Evolutionary conservation across 2,888 invertebrate species (phyloP), one percentile per base, ranked within the genome.

Genomic region (Diarsia mendica): DNA sequence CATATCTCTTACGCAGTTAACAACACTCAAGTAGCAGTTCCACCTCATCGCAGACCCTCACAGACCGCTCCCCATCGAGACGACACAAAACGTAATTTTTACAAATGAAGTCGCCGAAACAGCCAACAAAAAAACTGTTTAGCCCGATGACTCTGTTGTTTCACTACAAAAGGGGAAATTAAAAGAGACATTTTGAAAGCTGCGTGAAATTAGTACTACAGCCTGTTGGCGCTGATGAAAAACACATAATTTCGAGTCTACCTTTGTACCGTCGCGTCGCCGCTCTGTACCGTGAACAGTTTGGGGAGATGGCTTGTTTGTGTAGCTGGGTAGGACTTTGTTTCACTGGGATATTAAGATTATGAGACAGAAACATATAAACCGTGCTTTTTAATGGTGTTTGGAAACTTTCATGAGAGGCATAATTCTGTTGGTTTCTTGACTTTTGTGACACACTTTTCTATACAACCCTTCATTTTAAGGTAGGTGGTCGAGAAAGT

Each of bases 91-190:
- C 90, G 90, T 89, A 89, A 90, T 91, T 90, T 90, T 88, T 89
- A 80, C 88, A 92, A 91, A 93, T 91, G 91, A 93, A 91, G 91
- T 90, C 89, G 85, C 87, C 78, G 84, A 84, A 85, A 80, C 72
- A 71, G 72, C 74, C 86, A 88, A 89, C 88, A 89, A 87, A 88
- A 87, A 88, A 85, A 88, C 85, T 88, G 87, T 87, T 89, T 88
- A 86, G 87, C 85, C 68, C 88, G 79, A 90, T 89, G 91, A 90
- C 88, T 88, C 86, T 85, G 89, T 88, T 88, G 89, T 91, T 90
- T 87, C 77, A 78, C 78, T 84, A 85, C 86, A 88, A 80, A 84
- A 68, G 74, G 83, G 85, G 78, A 89, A 89, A 90, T 90, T 90
- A 89, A 92, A 90, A 88, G 87, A 89, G 88, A 90, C 88, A 88